phyloP scores from a whole-genome alignment of 2,797 vertebrate genomes.

The Myotis findleyi region DNA sequence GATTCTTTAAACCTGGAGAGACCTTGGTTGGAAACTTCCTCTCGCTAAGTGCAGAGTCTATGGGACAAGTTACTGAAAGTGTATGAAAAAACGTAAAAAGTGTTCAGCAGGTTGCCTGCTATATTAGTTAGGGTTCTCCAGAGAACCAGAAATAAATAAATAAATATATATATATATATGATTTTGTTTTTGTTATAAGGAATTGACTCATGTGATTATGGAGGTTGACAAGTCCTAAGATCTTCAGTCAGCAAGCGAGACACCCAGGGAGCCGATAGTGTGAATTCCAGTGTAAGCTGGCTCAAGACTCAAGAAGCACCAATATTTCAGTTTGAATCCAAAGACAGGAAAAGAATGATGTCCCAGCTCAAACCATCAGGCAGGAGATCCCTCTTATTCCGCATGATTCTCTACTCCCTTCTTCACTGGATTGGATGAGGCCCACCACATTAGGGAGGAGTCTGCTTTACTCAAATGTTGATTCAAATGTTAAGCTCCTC shows the following conservation, averaged over 20 bases:
- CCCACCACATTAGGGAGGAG: neutral
- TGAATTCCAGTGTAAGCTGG: neutral
- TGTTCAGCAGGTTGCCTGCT: neutral
- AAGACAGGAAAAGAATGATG: neutral
- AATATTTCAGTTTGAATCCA: neutral
- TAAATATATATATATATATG: neutral
- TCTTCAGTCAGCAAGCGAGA: neutral
- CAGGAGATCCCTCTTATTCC: neutral
- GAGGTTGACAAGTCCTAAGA: neutral
- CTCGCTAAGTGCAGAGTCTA: neutral
- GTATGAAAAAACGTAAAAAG: neutral
- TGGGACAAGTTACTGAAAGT: neutral
- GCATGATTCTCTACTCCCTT: neutral
- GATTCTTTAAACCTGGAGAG: neutral
- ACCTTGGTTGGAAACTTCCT: neutral
- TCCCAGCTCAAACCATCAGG: neutral
- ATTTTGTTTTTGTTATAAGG: neutral
- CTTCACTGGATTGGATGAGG: neutral
- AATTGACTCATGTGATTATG: neutral
- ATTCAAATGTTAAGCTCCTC: neutral
- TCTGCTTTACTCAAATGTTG: neutral
- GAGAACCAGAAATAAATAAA: neutral
- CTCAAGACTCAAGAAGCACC: neutral
- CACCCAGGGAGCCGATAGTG: neutral
- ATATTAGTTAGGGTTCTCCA: neutral